Evolutionary conservation across 2,888 invertebrate genomes (phyloP), one percentile per base, ranked within the genome.

Genomic region (Copidosoma aretas): DNA sequence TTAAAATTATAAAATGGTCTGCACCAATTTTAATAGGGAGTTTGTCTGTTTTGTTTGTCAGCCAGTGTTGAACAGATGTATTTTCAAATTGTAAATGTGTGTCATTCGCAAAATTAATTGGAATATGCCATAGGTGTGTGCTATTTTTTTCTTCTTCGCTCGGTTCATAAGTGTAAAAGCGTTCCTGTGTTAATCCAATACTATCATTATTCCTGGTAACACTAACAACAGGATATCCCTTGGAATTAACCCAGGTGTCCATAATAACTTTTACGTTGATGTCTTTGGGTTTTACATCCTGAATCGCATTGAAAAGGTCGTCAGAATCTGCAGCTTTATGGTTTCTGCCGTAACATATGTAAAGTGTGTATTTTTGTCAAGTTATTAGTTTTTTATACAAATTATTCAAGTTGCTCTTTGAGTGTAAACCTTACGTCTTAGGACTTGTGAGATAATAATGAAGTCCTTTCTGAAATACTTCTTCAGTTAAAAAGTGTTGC

Each of bases 181-280:
- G 76, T 41, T 79, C 85, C 84, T 89, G 88, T 1, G 79, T 80
- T 52, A 88, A 77, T 0, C 74, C 81, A 79, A 86, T 84, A 10
- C 74, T 76, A 0, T 8, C 52, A 8, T 51, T 52, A 75, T 88
- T 79, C 5, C 87, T 86, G 10, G 83, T 80, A 0, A 91, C 88
- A 0, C 80, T 86, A 0, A 92, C 80, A 1, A 91, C 84, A 0
- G 91, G 92, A 75, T 88, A 91, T 0, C 91, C 91, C 12, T 87
- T 82, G 75, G 90, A 87, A 56, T 86, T 86, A 15, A 91, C 88
- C 91, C 91, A 93, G 5, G 88, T 74, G 0, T 85, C 71, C 70
- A 85, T 83, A 68, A 87, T 68, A 10, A 5, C 10, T 41, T 10
- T 17, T 1, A 41, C 12, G 32, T 25, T 41, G 8, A 39, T 17